Evolutionary conservation across 1,140 invertebrate species (phyloP).

Genomic region (Helicoverpa zea): DNA sequence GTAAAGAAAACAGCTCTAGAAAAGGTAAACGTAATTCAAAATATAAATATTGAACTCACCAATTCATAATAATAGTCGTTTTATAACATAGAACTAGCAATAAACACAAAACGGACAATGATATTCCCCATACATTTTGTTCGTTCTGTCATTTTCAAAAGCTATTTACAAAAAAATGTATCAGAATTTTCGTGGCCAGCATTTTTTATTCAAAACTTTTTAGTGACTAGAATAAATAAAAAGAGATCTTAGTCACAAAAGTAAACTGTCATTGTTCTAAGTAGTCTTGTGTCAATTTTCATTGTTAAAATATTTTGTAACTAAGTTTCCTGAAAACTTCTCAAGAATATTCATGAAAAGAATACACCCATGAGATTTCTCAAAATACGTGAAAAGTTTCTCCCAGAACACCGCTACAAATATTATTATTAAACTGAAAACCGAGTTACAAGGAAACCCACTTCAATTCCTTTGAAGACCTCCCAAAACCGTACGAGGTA

Average conservation of each 20-base stretch:
- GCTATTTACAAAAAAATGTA: not conserved
- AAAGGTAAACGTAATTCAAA: too few species aligned
- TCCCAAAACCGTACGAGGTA: constrained; percentile 40
- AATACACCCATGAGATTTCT: constrained; percentile 15
- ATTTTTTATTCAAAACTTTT: not conserved
- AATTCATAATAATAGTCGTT: not conserved
- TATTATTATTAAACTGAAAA: constrained; percentile 50
- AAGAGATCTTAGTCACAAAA: not conserved
- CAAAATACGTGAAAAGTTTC: constrained; percentile 19
- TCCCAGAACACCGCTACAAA: constrained; percentile 24
- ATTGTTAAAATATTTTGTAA: not conserved
- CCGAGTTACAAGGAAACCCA: constrained; percentile 44
- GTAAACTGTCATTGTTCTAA: too few species aligned
- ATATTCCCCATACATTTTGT: too few species aligned
- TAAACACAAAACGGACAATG: too few species aligned
- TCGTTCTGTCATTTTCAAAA: too few species aligned
- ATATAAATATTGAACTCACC: not conserved
- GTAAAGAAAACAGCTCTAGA: not conserved
- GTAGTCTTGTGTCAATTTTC: not conserved
- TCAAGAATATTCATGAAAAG: not conserved
- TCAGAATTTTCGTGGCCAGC: not conserved
- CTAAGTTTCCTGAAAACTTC: not conserved
- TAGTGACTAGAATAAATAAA: not conserved
- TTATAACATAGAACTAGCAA: too few species aligned
- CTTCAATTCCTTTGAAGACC: constrained; percentile 48